Percentiles rank a stretch among this genome's conserved stretches.
These are phyloP conservation scores for Coenobita brevimanus DNA, from an alignment of 1,140 invertebrate genomes.

Conservation along the genomic window DNA sequence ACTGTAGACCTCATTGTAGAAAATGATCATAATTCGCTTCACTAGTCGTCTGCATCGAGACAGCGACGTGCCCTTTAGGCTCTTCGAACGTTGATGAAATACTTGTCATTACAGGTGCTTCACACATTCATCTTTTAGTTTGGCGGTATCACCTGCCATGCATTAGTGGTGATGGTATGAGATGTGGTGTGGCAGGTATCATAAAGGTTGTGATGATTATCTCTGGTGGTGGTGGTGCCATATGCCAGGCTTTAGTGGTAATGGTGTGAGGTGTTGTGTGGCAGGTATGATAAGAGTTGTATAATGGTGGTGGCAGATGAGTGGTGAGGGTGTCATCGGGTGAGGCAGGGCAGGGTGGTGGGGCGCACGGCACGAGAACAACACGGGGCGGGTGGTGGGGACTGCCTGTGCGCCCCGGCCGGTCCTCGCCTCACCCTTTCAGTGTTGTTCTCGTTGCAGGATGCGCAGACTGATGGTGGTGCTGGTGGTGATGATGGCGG, in stretches of 20 bases:
- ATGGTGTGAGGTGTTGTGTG: not conserved
- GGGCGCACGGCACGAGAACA: conserved; percentile 29
- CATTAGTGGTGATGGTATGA: no score
- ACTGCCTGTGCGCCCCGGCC: not conserved
- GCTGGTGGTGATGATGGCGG: conserved; percentile 8
- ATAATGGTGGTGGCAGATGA: conserved; percentile 13
- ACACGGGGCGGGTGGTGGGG: conserved; percentile 41
- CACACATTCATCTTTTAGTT: no score
- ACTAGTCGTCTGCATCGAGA: no score
- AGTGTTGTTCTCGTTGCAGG: conserved; percentile 43
- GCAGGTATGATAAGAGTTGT: not conserved
- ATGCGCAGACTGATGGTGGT: conserved; percentile 20
- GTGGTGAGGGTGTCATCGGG: not conserved
- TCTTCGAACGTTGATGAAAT: no score
- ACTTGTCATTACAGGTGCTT: no score
- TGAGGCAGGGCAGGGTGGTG: conserved; percentile 5
- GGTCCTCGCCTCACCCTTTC: not conserved
- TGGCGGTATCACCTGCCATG: no score
- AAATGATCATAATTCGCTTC: no score
- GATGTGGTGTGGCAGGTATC: no score
- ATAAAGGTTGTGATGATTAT: no score
- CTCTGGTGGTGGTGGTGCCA: no score
- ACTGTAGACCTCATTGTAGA: no score
- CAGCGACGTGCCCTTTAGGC: no score
- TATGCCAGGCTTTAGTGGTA: not conserved